Base-by-base conservation (phyloP, 2,113 vertebrate species). In the Scartelaos histophorus region DNA sequence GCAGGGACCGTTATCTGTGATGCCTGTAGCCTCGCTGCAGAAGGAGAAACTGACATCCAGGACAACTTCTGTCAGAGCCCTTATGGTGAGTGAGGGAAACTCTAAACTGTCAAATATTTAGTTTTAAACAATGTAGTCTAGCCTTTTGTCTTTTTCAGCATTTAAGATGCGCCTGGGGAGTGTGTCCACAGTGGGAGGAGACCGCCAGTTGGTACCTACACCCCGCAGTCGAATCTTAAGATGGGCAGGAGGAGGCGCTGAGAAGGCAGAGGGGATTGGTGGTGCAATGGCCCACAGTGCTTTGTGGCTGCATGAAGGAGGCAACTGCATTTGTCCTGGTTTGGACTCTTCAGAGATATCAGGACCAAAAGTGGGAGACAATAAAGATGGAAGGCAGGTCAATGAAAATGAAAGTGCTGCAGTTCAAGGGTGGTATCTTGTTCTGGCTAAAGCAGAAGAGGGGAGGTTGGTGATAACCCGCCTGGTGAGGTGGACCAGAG, bases 131-230 rank as follows among this genome's bases (percentile, higher is more conserved):
- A 51, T 56, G 75, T 78, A 71, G 67, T n/a, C 72, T 12, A 82
- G 74, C 22, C 34, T 34, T 64, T 54, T 86, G 15, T 88, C 57
- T 60, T 24, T 82, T 5, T 1, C 82, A 95, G 94, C 90, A 2
- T 84, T 95, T 75, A 94, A 93, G 73, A 91, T 94, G 82, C 93
- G 85, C 75, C 77, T 94, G 69, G 86, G 86, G 67, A 93, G 90
- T 7, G 74, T 87, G 56, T 82, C 91, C 1, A 76, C 78, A 15
- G 75, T 90, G 56, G 93, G 91, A 15, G 79, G 86, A 0, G 93
- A 94, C 60, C 85, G 92, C 43, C 89, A 88, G 60, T 83, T 95
- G 66, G 81, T 93, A n/a, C 91, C 93, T 2, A 84, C 83, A 0
- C 83, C 86, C 15, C 84, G 86, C 54, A 91, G 93, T 79, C 89